phyloP scores from a whole-genome alignment of 2,888 invertebrate genomes.

The Rhyacophila evoluta region DNA sequence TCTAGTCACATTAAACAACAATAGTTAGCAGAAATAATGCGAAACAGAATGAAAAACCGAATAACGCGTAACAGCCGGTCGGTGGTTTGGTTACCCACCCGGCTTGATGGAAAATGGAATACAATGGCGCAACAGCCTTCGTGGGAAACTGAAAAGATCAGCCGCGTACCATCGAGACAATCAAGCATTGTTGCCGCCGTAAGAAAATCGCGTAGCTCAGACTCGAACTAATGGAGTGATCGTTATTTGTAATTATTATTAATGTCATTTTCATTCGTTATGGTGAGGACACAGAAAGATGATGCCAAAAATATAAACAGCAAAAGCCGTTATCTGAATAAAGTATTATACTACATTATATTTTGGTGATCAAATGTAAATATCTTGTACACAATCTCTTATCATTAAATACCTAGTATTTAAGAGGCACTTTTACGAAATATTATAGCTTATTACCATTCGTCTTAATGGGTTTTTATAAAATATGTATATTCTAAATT shows the following conservation, averaged over 20 bases:
- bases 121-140: slow-evolving; percentile 8
- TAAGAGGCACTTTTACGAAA: no score
- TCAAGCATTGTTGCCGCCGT: not conserved
- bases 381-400: no score
- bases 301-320: slow-evolving; percentile 19
- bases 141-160: slow-evolving; percentile 13
- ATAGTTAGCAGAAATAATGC: not conserved
- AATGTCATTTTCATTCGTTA: not conserved
- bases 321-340: not conserved
- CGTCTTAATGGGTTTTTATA: no score
- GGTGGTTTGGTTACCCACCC: slow-evolving; percentile 15
- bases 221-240: not conserved
- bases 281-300: not conserved
- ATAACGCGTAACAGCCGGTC: slow-evolving; percentile 22
- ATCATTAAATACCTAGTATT: no score
- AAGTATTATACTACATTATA: not conserved
- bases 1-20: slow-evolving; percentile 6
- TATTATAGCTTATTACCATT: no score
- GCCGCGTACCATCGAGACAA: not conserved
- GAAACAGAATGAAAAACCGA: not conserved
- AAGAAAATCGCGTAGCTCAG: slow-evolving; percentile 3
- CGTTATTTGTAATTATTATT: not conserved
- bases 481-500: no score
- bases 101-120: not conserved
- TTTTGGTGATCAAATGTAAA: not conserved